These are phyloP conservation scores for Alethe castanea DNA, from an alignment of 2,113 vertebrate species.

Conservation along the genomic window DNA sequence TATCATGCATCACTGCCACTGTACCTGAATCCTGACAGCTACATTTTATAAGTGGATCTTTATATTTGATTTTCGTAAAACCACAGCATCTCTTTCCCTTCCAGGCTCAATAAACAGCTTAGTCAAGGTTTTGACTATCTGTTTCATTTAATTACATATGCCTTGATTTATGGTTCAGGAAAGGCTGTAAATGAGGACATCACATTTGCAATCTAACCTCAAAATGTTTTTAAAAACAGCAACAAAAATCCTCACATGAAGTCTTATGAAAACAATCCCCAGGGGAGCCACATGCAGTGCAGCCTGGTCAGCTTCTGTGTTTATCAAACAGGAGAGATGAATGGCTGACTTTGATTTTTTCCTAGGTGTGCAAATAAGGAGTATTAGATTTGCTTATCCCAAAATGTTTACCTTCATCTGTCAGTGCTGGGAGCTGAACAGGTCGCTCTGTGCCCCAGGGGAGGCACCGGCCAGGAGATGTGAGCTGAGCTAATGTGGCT, in stretches of 20 bases:
- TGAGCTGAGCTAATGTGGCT: background rate
- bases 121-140: constrained; percentile 55
- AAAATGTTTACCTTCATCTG: constrained; percentile 51
- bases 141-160: constrained; percentile 46
- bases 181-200: constrained; percentile 57
- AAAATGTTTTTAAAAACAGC: constrained; percentile 54
- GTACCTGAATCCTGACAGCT: background rate
- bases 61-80: constrained; percentile 20
- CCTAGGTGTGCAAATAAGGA: constrained; percentile 50
- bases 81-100: constrained; percentile 18
- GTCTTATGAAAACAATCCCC: constrained; percentile 36
- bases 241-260: constrained; percentile 61
- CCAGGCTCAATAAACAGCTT: constrained; percentile 46
- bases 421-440: background rate
- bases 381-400: constrained; percentile 45
- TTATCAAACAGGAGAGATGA: constrained; percentile 54
- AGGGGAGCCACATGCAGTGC: background rate
- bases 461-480: background rate
- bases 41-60: constrained; percentile 15
- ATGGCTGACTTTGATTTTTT: constrained; percentile 60
- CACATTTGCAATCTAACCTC: constrained; percentile 31
- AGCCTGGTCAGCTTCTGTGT: constrained; percentile 16
- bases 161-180: constrained; percentile 56
- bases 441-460: background rate
- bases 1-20: background rate